Evolutionary conservation across 2,797 vertebrate species (phyloP).

Genomic region (Enteromius mattozi): DNA sequence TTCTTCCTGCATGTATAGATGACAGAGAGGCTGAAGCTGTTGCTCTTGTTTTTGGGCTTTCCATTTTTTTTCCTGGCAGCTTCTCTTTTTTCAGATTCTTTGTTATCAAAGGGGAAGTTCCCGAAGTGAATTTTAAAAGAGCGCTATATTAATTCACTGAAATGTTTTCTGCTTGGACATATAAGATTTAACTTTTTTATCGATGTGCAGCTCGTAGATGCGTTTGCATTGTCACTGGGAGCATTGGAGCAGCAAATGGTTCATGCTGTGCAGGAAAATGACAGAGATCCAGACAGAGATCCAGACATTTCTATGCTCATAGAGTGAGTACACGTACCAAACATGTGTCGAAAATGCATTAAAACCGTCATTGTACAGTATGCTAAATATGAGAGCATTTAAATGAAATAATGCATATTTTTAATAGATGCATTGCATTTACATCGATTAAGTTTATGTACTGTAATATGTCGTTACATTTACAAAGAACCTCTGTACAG

Average conservation of each 20-base stretch:
- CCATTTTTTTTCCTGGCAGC: neutral
- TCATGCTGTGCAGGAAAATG: constrained; percentile 75
- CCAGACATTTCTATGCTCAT: constrained; percentile 32
- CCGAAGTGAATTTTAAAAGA: neutral
- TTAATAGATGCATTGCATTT: neutral
- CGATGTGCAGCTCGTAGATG: constrained; percentile 89
- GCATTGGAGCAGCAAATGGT: constrained; percentile 95
- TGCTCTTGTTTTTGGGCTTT: neutral
- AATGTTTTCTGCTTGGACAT: constrained; percentile 40
- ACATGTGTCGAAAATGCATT: neutral
- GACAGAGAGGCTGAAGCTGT: neutral
- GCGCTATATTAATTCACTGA: neutral
- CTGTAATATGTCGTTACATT: neutral
- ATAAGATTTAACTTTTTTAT: constrained; percentile 13
- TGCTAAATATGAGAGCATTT: neutral
- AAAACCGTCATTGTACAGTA: neutral
- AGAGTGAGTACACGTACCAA: constrained; percentile 28
- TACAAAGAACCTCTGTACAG: neutral
- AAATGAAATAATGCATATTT: neutral
- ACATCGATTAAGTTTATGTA: neutral
- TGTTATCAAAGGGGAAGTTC: neutral
- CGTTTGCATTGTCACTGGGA: constrained; percentile 89
- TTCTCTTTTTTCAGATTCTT: constrained; percentile 60
- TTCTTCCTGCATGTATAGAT: constrained; percentile 14
- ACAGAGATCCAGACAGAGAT: constrained; percentile 66